phyloP scores from a whole-genome alignment of 2,113 vertebrate genomes.

The Cheirogaleus medius region DNA sequence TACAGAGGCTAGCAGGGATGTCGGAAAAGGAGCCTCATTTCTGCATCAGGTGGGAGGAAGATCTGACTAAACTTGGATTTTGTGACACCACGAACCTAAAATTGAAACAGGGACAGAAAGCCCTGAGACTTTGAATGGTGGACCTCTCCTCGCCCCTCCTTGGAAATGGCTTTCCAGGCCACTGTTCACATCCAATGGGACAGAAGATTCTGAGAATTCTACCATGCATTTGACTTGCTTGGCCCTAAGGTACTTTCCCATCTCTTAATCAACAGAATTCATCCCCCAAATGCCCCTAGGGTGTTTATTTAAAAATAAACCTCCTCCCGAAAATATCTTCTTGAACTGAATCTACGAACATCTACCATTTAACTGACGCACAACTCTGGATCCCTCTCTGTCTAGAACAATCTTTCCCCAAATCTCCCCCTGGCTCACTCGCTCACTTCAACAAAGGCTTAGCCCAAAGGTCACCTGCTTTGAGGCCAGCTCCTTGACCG shows the following conservation, averaged over 20 bases:
- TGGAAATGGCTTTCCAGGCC: background rate
- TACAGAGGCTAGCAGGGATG: accelerated
- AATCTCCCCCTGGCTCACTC: background rate
- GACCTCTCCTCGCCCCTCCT: background rate
- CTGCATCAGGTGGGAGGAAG: background rate
- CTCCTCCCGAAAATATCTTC: background rate
- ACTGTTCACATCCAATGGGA: background rate
- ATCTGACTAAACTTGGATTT: background rate
- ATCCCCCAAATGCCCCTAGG: background rate
- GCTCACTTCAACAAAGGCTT: background rate
- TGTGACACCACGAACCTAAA: background rate
- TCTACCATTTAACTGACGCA: too few species aligned
- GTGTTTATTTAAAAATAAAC: background rate
- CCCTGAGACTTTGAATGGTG: background rate
- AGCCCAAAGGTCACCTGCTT: background rate
- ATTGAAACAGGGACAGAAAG: background rate
- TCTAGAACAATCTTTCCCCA: background rate
- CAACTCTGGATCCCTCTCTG: background rate
- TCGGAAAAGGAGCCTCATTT: background rate
- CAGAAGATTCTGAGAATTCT: background rate
- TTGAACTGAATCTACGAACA: background rate
- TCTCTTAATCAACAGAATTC: background rate
- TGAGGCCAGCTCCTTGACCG: accelerated
- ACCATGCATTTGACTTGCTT: background rate
- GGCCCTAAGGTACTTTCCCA: accelerated